Conservation (phyloP, 2,888 invertebrate species). For the Epirrhoe tristata region DNA sequence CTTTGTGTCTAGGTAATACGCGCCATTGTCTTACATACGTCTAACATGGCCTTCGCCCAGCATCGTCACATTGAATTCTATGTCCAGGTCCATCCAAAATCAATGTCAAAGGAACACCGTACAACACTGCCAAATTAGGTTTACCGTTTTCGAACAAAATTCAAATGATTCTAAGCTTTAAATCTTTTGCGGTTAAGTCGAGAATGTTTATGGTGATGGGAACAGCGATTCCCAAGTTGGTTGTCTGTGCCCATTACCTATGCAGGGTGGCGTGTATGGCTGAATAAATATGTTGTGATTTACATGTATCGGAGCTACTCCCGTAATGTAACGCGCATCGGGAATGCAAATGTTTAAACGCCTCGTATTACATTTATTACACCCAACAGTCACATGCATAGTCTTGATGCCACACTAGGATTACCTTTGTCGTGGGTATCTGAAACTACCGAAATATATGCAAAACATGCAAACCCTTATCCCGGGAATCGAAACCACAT, state of each 20-base stretch:
- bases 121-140: constrained; percentile 63
- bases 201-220: constrained; percentile 46
- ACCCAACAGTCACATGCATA: too few species aligned
- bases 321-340: constrained; percentile 78
- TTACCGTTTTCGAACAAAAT: constrained; percentile 54
- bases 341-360: constrained; percentile 76
- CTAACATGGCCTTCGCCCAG: constrained; percentile 56
- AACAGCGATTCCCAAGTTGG: constrained; percentile 50
- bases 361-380: constrained; percentile 46
- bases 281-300: constrained; percentile 82
- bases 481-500: constrained; percentile 49
- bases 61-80: constrained; percentile 63
- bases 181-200: constrained; percentile 40
- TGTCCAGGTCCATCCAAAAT: constrained; percentile 69
- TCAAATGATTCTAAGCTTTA: constrained; percentile 56
- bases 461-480: too few species aligned
- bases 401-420: too few species aligned
- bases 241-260: constrained; percentile 67
- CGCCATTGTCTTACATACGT: constrained; percentile 58
- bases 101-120: constrained; percentile 79
- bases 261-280: constrained; percentile 76
- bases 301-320: constrained; percentile 82
- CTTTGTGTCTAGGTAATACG: constrained; percentile 52
- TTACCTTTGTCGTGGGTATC: too few species aligned
- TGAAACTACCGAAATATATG: too few species aligned